Conservation (phyloP, 2,888 invertebrate species). For the Diarsia mendica region DNA sequence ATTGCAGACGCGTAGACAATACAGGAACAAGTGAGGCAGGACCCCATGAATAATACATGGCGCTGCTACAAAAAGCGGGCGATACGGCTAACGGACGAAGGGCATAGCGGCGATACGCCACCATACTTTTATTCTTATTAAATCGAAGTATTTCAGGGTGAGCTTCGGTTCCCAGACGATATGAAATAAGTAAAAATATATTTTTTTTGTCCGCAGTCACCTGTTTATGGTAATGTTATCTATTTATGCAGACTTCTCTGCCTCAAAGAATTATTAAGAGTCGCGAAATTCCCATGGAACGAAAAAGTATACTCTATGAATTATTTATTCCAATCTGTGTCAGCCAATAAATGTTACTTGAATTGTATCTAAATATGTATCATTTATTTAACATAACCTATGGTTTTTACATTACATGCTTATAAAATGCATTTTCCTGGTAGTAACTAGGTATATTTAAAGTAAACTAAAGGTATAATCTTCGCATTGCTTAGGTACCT, state of each 20-base stretch:
- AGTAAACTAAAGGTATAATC: neutral
- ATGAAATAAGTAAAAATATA: constrained; percentile 68
- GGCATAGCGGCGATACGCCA: constrained; percentile 74
- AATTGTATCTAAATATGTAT: constrained; percentile 20
- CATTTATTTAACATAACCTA: constrained; percentile 1
- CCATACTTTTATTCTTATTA: constrained; percentile 78
- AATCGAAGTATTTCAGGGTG: constrained; percentile 77
- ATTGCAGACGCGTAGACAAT: constrained; percentile 88
- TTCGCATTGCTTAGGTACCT: neutral
- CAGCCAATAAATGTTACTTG: constrained; percentile 13
- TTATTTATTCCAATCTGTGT: constrained; percentile 31
- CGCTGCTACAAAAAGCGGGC: constrained; percentile 75
- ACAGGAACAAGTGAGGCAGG: constrained; percentile 84
- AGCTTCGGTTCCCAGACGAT: constrained; percentile 72
- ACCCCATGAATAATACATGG: constrained; percentile 85
- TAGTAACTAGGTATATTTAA: neutral
- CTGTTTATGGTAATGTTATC: constrained; percentile 69
- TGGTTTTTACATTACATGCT: neutral
- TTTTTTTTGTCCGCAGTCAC: constrained; percentile 70
- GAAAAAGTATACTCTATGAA: constrained; percentile 40
- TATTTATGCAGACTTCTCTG: constrained; percentile 62
- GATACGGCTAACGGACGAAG: constrained; percentile 77
- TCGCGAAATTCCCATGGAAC: constrained; percentile 42
- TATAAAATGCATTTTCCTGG: constrained; percentile 25
- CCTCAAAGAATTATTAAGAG: constrained; percentile 51